Percentiles rank a stretch among this genome's conserved stretches.
These are phyloP conservation scores for Sciurus niger DNA, from an alignment of 2,113 vertebrate species.

Conservation along the genomic window DNA sequence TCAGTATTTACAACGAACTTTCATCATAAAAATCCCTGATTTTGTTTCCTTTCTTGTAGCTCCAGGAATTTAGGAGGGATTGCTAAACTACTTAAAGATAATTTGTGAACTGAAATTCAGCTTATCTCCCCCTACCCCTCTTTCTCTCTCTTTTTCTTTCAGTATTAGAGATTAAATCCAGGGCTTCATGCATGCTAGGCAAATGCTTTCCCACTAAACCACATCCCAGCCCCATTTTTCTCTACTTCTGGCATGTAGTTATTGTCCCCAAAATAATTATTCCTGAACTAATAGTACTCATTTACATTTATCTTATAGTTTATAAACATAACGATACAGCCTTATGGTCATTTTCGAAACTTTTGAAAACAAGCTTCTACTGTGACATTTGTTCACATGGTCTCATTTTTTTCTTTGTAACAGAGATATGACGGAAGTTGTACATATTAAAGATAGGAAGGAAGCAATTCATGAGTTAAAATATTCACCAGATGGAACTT, in stretches of 20 bases:
- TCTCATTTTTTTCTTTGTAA: slow-evolving; percentile 75
- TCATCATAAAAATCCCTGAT: slow-evolving; percentile 33
- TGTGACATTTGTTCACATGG: slow-evolving; percentile 62
- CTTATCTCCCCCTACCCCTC: neutral
- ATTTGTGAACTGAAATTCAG: slow-evolving; percentile 10
- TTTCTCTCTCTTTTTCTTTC: neutral
- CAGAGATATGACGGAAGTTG: slow-evolving; percentile 99
- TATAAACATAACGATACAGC: neutral
- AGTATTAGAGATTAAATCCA: neutral
- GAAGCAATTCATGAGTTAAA: slow-evolving; percentile 99
- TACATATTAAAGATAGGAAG: slow-evolving; percentile 99
- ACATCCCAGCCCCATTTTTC: neutral
- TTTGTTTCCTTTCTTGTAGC: slow-evolving; percentile 10
- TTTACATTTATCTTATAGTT: slow-evolving; percentile 57
- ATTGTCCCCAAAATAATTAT: slow-evolving; percentile 30
- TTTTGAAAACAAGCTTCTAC: slow-evolving; percentile 63
- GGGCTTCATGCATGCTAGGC: neutral
- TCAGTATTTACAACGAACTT: slow-evolving; percentile 21
- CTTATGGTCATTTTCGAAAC: neutral
- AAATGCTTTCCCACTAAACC: neutral
- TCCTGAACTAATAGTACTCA: slow-evolving; percentile 15
- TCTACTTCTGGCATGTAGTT: neutral
- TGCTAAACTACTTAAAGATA: neutral
- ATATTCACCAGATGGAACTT: slow-evolving; percentile 97
- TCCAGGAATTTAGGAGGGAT: slow-evolving; percentile 28